phyloP scores from a whole-genome alignment of 2,113 vertebrate genomes.

The Boulengeromyrus knoepffleri region DNA sequence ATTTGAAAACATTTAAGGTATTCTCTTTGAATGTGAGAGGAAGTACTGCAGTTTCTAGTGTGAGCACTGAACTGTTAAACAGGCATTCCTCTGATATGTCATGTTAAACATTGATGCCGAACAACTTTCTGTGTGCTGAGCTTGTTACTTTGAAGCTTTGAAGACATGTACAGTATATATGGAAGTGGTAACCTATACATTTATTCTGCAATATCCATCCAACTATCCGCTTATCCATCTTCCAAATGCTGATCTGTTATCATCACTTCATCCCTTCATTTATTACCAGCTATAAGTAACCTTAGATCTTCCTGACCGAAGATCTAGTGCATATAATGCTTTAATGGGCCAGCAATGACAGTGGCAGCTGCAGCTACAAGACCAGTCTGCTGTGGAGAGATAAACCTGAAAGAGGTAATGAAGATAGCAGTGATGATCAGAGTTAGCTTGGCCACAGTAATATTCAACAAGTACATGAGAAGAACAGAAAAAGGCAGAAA shows the following conservation, averaged over 20 bases:
- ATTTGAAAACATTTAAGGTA: background rate
- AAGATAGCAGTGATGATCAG: conserved; percentile 39
- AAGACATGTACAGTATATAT: background rate
- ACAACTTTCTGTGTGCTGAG: background rate
- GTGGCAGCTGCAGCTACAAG: background rate
- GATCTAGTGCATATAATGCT: conserved; percentile 23
- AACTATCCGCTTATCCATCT: background rate
- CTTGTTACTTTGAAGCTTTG: background rate
- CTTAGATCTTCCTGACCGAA: conserved; percentile 17
- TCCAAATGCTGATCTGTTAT: background rate
- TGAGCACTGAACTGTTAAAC: background rate
- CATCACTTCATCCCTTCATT: background rate
- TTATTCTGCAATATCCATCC: background rate
- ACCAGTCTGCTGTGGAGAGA: conserved; percentile 31
- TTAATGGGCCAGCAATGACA: conserved; percentile 16
- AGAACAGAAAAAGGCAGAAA: conserved; percentile 12
- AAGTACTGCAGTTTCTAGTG: background rate
- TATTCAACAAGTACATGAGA: conserved; percentile 29
- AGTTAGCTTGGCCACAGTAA: conserved; percentile 36
- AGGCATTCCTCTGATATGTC: background rate
- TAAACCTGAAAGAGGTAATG: conserved; percentile 24
- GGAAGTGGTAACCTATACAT: background rate
- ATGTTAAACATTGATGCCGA: background rate
- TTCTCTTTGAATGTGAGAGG: background rate
- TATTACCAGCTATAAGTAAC: background rate